Conservation (phyloP, 1,140 invertebrate genomes). For the Drosophila virilis region DNA sequence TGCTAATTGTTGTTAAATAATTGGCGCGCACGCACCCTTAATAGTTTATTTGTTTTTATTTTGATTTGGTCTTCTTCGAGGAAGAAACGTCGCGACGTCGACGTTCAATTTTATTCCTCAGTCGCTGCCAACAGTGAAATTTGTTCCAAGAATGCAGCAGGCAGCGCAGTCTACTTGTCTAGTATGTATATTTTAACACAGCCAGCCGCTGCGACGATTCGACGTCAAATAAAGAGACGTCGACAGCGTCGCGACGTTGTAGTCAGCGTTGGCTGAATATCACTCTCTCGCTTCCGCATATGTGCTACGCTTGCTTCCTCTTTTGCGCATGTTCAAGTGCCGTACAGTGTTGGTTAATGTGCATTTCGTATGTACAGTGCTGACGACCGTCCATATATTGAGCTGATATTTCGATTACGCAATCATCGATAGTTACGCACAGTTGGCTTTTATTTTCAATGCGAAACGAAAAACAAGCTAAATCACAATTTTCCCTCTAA, state of each 20-base stretch:
- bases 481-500: background rate
- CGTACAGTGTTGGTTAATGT: constrained; percentile 5
- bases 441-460: background rate
- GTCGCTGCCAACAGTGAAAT: constrained; percentile 74
- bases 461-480: background rate
- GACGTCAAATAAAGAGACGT: constrained; percentile 55
- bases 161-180: constrained; percentile 52
- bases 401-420: background rate
- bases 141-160: constrained; percentile 56
- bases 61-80: constrained; percentile 74
- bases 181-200: constrained; percentile 55
- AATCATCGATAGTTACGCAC: background rate
- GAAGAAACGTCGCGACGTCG: constrained; percentile 70
- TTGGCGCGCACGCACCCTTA: constrained; percentile 72
- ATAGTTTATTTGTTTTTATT: constrained; percentile 77
- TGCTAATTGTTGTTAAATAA: constrained; percentile 78
- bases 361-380: background rate
- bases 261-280: constrained; percentile 52
- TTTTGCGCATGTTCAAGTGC: constrained; percentile 49
- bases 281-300: constrained; percentile 31
- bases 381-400: constrained; percentile 1
- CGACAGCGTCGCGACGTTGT: constrained; percentile 53
- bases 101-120: constrained; percentile 79
- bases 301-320: constrained; percentile 36
- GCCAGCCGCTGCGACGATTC: constrained; percentile 50